A percentile compares a stretch with the other conserved stretches of the same genome.
Conservation (phyloP, 2,888 invertebrate species). For the Rhingia rostrata region DNA sequence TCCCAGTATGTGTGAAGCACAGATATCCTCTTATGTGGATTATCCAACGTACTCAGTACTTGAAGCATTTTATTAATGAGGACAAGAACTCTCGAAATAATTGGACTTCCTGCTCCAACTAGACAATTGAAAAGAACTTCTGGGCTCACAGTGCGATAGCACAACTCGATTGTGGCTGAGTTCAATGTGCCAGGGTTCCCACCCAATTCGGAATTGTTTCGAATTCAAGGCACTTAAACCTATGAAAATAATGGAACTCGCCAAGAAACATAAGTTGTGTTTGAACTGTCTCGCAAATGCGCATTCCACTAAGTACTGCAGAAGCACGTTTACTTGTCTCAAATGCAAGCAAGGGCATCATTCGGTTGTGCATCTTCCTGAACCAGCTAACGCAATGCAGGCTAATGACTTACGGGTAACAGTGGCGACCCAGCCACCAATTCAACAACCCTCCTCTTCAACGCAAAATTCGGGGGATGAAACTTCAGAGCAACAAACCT, state of each 20-base stretch:
- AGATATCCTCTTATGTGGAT: too few relatives aligned
- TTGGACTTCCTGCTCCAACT: constrained; percentile 18
- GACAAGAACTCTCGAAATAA: constrained; percentile 26
- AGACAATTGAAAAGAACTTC: not conserved
- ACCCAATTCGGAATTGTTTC: constrained; percentile 37
- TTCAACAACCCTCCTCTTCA: too few relatives aligned
- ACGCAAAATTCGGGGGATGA: too few relatives aligned
- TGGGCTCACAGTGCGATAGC: not conserved
- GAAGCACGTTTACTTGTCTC: too few relatives aligned
- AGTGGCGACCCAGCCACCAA: too few relatives aligned
- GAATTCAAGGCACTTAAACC: constrained; percentile 20
- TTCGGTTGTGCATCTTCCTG: too few relatives aligned
- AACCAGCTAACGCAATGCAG: too few relatives aligned
- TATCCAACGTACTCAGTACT: too few relatives aligned
- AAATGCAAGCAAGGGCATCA: too few relatives aligned
- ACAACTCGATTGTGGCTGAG: not conserved
- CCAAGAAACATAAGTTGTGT: constrained; percentile 7
- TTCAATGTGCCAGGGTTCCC: constrained; percentile 5
- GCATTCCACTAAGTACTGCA: constrained; percentile 6
- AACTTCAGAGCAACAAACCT: too few relatives aligned
- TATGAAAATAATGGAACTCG: constrained; percentile 11
- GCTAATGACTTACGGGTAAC: too few relatives aligned
- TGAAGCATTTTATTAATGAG: constrained; percentile 37
- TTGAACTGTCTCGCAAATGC: constrained; percentile 13
- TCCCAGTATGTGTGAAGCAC: too few relatives aligned